These are phyloP conservation scores for Eublepharis macularius DNA, from an alignment of 2,113 vertebrate genomes.

Conservation along the genomic window DNA sequence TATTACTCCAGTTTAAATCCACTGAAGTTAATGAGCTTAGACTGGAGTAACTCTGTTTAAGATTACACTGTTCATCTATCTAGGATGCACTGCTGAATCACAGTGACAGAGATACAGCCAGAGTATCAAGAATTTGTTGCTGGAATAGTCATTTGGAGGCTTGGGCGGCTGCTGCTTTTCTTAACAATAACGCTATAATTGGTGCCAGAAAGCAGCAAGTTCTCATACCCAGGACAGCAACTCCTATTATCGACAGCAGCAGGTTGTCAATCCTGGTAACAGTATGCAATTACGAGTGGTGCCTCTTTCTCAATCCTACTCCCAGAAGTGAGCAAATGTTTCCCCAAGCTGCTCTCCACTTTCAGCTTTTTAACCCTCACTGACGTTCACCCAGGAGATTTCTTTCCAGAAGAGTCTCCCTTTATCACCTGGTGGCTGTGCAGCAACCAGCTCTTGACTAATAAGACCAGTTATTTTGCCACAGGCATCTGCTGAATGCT, in stretches of 20 bases:
- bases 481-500: too few relatives aligned
- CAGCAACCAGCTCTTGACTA: too few relatives aligned
- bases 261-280: slow-evolving; percentile 2
- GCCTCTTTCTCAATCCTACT: neutral
- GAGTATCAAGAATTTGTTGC: neutral
- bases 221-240: neutral
- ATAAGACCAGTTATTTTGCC: too few relatives aligned
- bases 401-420: neutral
- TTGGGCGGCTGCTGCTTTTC: neutral
- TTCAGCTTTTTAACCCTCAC: neutral
- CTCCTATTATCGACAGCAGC: neutral
- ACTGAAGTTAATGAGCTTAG: too few relatives aligned
- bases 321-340: neutral
- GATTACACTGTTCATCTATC: too few relatives aligned
- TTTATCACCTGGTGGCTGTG: neutral
- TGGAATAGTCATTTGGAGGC: neutral
- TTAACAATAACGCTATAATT: neutral
- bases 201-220: neutral
- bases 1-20: too few relatives aligned
- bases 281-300: neutral
- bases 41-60: too few relatives aligned
- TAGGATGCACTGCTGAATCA: neutral
- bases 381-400: neutral
- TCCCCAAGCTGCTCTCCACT: neutral
- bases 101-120: neutral